phyloP scores from a whole-genome alignment of 2,797 vertebrate genomes.

The Spinibarbus caldwelli region DNA sequence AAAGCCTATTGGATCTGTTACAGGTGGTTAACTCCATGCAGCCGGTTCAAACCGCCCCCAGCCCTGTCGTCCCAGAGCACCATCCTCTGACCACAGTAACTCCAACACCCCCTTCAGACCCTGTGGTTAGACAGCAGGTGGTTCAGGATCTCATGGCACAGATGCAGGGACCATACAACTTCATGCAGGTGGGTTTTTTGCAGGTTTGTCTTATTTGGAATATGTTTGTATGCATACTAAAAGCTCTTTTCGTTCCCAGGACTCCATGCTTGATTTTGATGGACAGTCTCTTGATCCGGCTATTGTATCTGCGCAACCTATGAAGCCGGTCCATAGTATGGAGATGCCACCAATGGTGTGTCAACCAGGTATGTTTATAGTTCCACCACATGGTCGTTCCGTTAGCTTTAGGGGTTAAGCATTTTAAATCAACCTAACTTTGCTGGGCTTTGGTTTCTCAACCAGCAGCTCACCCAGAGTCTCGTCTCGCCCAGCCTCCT shows the following conservation, averaged over 20 bases:
- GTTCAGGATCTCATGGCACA: conserved; percentile 98
- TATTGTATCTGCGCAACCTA: conserved; percentile 95
- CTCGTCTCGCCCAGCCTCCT: conserved; percentile 87
- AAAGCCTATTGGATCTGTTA: neutral
- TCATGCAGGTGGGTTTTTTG: conserved; percentile 88
- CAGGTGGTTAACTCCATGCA: conserved; percentile 87
- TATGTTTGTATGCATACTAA: neutral
- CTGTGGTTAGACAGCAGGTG: conserved; percentile 89
- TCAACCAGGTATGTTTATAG: conserved; percentile 82
- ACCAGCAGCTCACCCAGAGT: conserved; percentile 86
- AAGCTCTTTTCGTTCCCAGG: conserved; percentile 72
- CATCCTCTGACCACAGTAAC: conserved; percentile 81
- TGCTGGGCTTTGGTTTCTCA: conserved; percentile 15
- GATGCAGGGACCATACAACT: conserved; percentile 98
- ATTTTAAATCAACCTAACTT: neutral
- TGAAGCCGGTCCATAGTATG: conserved; percentile 89
- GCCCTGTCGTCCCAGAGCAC: conserved; percentile 82
- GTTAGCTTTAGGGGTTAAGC: neutral
- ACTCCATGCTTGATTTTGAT: conserved; percentile 98
- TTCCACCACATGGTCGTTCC: conserved; percentile 76
- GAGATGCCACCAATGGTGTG: conserved; percentile 93
- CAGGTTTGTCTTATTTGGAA: neutral
- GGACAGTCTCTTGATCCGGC: conserved; percentile 94
- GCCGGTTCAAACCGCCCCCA: conserved; percentile 69
- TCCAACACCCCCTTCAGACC: conserved; percentile 85